Evolutionary conservation across 2,797 vertebrate species (phyloP), one percentile per base, ranked within the genome.

Genomic region (Chiloscyllium punctatum): DNA sequence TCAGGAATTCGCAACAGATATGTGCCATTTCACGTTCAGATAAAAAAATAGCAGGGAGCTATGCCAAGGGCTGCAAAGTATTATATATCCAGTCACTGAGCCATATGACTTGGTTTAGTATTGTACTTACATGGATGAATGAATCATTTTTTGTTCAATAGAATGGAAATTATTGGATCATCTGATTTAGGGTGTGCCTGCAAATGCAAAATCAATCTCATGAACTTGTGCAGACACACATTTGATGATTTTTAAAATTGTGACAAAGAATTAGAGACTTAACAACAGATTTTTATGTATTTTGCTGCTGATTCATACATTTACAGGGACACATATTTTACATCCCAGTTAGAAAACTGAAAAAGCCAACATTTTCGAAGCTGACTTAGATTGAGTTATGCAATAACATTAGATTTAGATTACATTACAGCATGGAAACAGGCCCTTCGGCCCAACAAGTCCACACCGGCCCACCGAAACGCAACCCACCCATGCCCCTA

Each of bases 81-180:
- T 53, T 94, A 33, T 27, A 53, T 53, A 77, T 74, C 42, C 33
- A 95, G 30, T 94, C 71, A 57, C 37, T 95, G 94, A 95, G 68
- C 71, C 71, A 95, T 92, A 25, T 74, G 33, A 95, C 94, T 3
- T 77, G 71, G 94, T 48, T 95, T 53, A 33, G 71, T 30, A 30
- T 95, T 33, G 42, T 57, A 77, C 21, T 74, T 74, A 74, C 13
- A 77, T 95, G 94, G 48, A 77, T 91, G 88, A 91, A 23, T 94
- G 68, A 94, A 94, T 27, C 23, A 94, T 51, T 95, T 53, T 77
- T 77, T 51, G 71, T 95, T 95, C 94, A 95, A 57, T 53, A 95
- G 69, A 95, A 95, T 95, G 94, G 69, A 53, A 74, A 74, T 95
- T 77, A 57, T 77, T 95, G 8, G 94, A 77, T 72, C 92, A 74